Base-by-base conservation (phyloP, 2,888 invertebrate species). In the Prenolepis imparis region DNA sequence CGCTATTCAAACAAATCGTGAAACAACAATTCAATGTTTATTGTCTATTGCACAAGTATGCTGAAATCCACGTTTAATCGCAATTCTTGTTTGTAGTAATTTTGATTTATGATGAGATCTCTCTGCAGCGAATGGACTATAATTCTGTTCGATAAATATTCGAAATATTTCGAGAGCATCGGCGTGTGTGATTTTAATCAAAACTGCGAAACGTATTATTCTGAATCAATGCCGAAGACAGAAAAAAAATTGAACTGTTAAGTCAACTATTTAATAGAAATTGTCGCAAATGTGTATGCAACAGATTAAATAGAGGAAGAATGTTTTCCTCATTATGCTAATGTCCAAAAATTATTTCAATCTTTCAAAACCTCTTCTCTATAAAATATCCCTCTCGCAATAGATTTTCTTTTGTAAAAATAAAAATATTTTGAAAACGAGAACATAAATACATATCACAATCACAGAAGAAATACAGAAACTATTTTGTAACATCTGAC, bases 21-120 rank as follows among this genome's bases (percentile, higher is more conserved):
- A 64, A 75, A 64, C 12, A 74, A 74, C 32, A 52, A 24, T 64
- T 64, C 28, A 44, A 12, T 24, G 24, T 75, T 64, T 64, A 64
- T 75, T 75, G 64, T 75, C 64, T 75, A 52, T 52, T 39, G 36
- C 39, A 52, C 75, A 64, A 75, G n/a, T 64, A 32, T 57, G 41
- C 15, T 41, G 21, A 36, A 72, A 80, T 80, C 41, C 64, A 15
- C 36, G 36, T 63, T 75, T 63, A 75, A 75, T 75, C 18, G 52
- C 48, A 36, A 63, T 48, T 63, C 61, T 11, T 36, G 21, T 75
- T 48, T 18, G 11, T 28, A 24, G 12, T 64, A 75, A 75, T 63
- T 75, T 75, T 64, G 48, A 75, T 75, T 75, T 64, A 75, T 48
- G 48, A 15, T 36, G 18, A 11, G 21, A 36, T 75, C 52, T n/a